A percentile compares a stretch with the other conserved stretches of the same genome.
Conservation (phyloP, 1,140 invertebrate genomes). For the Cotesia chilonis region DNA sequence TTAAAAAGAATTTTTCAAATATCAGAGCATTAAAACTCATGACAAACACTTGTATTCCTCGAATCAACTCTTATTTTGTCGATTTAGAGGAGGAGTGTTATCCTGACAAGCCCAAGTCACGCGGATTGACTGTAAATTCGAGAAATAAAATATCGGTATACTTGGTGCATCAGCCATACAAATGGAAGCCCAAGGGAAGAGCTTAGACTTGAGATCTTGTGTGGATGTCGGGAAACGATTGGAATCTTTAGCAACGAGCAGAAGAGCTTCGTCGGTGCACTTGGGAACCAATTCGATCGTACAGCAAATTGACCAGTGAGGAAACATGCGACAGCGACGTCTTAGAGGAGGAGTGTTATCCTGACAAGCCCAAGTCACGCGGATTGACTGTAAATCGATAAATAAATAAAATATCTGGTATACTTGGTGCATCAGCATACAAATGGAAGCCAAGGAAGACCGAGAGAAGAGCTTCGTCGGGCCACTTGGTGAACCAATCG, state of each 20-base stretch:
- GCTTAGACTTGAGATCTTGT: too few relatives aligned
- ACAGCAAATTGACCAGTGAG: slow-evolving; percentile 77
- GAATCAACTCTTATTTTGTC: too few relatives aligned
- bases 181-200: too few relatives aligned
- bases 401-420: background rate
- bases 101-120: background rate
- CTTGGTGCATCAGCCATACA: slow-evolving; percentile 13
- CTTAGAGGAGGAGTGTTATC: too few relatives aligned
- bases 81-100: background rate
- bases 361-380: background rate
- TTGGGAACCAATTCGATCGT: slow-evolving; percentile 81
- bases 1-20: too few relatives aligned
- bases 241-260: background rate
- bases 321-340: slow-evolving; percentile 75
- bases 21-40: too few relatives aligned
- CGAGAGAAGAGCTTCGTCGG: slow-evolving; percentile 68
- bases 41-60: too few relatives aligned
- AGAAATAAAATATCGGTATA: slow-evolving; percentile 10
- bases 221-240: too few relatives aligned
- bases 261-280: slow-evolving; percentile 73
- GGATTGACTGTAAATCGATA: background rate
- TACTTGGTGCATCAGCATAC: slow-evolving; percentile 17
- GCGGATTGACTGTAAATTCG: slow-evolving; percentile 2
- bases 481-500: slow-evolving; percentile 79
- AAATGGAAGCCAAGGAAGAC: slow-evolving; percentile 20